Conservation (phyloP, 2,888 invertebrate genomes). For the Sphaerophoria taeniata region DNA sequence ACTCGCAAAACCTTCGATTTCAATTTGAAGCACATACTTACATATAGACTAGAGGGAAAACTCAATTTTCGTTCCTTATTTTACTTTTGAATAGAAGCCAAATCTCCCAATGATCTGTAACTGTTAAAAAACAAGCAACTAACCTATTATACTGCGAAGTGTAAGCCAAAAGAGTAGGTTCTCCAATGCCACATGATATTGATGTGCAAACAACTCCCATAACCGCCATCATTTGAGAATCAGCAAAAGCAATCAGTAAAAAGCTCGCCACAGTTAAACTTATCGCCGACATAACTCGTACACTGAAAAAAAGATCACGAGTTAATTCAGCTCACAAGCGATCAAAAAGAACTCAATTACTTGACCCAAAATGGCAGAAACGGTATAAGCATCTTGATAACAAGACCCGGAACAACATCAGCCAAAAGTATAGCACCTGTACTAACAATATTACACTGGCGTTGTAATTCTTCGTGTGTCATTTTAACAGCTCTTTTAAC, state of each 20-base stretch:
- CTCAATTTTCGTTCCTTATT: too few relatives aligned
- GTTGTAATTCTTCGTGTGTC: constrained; percentile 9
- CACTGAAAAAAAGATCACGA: neutral
- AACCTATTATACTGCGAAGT: constrained; percentile 29
- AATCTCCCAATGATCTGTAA: too few relatives aligned
- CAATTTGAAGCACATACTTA: too few relatives aligned
- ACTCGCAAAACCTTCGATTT: neutral
- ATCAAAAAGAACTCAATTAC: constrained; percentile 80
- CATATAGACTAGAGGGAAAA: neutral
- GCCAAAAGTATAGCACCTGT: constrained; percentile 90
- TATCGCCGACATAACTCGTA: constrained; percentile 1
- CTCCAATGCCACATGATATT: constrained; percentile 90
- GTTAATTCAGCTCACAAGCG: neutral
- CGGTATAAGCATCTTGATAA: constrained; percentile 87
- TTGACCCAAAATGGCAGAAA: constrained; percentile 86
- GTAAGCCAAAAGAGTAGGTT: constrained; percentile 84
- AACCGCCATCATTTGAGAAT: constrained; percentile 83
- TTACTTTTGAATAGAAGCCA: too few relatives aligned
- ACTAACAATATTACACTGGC: constrained; percentile 85
- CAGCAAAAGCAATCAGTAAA: constrained; percentile 25
- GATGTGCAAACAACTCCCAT: constrained; percentile 90
- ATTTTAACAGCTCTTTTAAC: neutral
- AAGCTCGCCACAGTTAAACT: constrained; percentile 17
- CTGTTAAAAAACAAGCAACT: neutral
- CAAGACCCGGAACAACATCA: constrained; percentile 88